Percentiles rank a stretch among this genome's conserved stretches.
Conservation (phyloP, 2,113 vertebrate species). For the Muscicapa adusta region DNA sequence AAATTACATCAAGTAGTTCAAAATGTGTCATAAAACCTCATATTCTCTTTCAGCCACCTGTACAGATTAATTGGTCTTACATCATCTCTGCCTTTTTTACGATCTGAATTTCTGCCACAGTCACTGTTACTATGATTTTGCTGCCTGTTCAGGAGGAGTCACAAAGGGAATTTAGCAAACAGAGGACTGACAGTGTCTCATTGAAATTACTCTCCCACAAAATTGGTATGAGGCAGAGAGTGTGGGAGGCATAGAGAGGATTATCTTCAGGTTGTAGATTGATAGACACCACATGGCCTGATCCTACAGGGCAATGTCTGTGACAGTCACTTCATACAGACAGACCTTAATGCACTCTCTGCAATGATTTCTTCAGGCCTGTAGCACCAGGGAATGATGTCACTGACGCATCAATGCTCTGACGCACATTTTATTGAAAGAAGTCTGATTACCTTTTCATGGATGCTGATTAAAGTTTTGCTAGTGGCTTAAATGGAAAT, state of each 20-base stretch:
- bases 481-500: background rate
- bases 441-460: background rate
- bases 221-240: background rate
- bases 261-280: background rate
- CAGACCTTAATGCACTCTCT: background rate
- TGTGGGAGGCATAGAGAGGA: background rate
- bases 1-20: background rate
- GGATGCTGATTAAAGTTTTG: background rate
- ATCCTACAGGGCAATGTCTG: background rate
- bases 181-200: background rate
- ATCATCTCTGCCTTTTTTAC: background rate
- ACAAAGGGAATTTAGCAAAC: background rate
- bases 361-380: background rate
- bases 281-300: constrained; percentile 10
- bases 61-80: background rate
- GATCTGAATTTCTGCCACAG: background rate
- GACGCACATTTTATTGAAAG: background rate
- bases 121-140: background rate
- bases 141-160: background rate
- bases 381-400: background rate
- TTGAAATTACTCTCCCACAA: constrained; percentile 21
- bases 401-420: background rate
- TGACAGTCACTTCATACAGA: background rate
- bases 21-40: background rate
- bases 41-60: constrained; percentile 4